A percentile compares a stretch with the other conserved stretches of the same genome.
Evolutionary conservation across 1,140 invertebrate species (phyloP).

Genomic region (Neoseiulus cucumeris): DNA sequence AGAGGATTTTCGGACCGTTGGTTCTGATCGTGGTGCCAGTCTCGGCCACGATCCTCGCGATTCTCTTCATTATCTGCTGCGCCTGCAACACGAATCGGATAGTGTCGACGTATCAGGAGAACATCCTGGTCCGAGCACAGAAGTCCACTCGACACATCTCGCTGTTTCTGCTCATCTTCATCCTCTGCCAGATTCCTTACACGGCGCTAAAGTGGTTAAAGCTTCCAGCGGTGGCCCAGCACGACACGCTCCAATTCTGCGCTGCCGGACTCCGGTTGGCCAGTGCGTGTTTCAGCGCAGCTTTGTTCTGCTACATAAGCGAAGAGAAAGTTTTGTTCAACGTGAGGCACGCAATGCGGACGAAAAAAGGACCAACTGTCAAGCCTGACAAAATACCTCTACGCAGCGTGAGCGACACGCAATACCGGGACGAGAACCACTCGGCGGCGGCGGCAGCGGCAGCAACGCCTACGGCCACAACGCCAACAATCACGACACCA

Average conservation of each 20-base stretch:
- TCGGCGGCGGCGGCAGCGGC: too few species aligned
- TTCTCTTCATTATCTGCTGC: background rate
- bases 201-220: background rate
- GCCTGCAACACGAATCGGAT: background rate
- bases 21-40: background rate
- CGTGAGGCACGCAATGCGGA: background rate
- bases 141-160: slow-evolving; percentile 1
- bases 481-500: too few species aligned
- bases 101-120: background rate
- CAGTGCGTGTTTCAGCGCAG: background rate
- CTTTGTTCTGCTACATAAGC: background rate
- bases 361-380: background rate
- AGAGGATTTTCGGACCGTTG: background rate
- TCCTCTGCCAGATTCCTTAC: slow-evolving; percentile 1
- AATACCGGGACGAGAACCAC: background rate
- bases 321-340: background rate
- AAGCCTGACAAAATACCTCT: background rate
- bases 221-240: background rate
- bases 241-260: slow-evolving; percentile 6
- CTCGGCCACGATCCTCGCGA: background rate
- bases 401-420: background rate
- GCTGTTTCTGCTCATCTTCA: background rate
- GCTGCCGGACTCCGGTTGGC: background rate
- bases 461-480: too few species aligned
- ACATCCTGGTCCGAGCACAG: background rate